Evolutionary conservation across 2,113 vertebrate species (phyloP).

Genomic region (Rhinopomastus cyanomelas): DNA sequence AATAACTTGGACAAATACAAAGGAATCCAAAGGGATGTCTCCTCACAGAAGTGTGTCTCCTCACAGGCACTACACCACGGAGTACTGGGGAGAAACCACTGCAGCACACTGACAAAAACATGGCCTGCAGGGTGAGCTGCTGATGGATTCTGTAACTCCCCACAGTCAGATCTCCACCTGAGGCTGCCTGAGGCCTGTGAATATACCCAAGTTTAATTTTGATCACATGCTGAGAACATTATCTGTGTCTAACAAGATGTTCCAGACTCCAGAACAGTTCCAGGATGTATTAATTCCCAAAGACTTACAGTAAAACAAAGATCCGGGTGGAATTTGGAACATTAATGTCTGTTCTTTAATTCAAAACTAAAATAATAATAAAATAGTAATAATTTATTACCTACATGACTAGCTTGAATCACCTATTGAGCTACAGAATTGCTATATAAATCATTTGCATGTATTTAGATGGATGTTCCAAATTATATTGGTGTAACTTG

Average conservation of each 20-base stretch:
- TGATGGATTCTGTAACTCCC: not conserved
- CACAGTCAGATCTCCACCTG: not conserved
- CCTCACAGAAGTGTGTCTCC: accelerated
- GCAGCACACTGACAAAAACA: not conserved
- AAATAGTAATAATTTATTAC: not conserved
- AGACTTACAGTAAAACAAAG: not conserved
- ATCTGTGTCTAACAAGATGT: not conserved
- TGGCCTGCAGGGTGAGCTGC: not conserved
- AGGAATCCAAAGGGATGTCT: not conserved
- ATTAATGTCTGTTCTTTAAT: not conserved
- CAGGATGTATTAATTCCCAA: not conserved
- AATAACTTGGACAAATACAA: not conserved
- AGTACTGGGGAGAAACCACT: accelerated
- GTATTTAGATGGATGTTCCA: not conserved
- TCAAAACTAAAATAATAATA: not conserved
- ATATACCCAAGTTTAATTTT: not conserved
- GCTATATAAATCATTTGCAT: not conserved
- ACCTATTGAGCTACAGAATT: not conserved
- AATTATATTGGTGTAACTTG: not conserved
- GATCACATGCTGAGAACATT: not conserved
- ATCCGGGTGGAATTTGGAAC: not conserved
- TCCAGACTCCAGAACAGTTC: not conserved
- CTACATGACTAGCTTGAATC: not conserved
- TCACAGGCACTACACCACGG: not conserved
- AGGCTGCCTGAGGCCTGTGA: not conserved